Evolutionary conservation across 2,113 vertebrate genomes (phyloP).

Genomic region (Dermatemys mawii): DNA sequence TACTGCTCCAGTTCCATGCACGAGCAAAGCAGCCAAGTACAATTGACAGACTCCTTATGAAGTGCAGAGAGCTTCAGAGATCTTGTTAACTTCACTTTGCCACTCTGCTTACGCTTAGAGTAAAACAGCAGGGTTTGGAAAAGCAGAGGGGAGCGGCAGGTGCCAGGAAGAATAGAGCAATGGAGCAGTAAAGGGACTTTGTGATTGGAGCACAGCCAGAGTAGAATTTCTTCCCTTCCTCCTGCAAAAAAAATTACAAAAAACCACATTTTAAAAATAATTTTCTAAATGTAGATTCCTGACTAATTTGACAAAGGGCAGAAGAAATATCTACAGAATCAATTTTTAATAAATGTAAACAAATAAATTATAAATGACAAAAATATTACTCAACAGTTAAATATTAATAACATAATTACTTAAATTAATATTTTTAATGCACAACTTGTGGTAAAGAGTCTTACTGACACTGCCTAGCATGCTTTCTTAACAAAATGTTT

Average conservation of each 20-base stretch:
- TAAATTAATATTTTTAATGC: slow-evolving; percentile 67
- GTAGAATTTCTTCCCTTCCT: not conserved
- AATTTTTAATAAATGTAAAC: slow-evolving; percentile 76
- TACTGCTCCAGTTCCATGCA: not conserved
- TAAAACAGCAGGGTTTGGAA: not conserved
- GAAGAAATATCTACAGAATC: slow-evolving; percentile 64
- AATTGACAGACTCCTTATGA: fast-evolving
- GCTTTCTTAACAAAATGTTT: not conserved
- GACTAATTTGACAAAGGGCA: slow-evolving; percentile 68
- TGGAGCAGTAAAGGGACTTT: fast-evolving
- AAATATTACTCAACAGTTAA: slow-evolving; percentile 70
- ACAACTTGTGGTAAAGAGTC: slow-evolving; percentile 15
- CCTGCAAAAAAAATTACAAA: not conserved
- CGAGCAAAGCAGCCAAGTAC: not conserved
- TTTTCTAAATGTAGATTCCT: slow-evolving; percentile 24
- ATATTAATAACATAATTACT: slow-evolving; percentile 71
- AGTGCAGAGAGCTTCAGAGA: not conserved
- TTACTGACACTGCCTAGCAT: fast-evolving
- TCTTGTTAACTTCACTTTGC: fast-evolving
- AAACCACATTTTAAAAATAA: not conserved
- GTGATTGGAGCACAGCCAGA: fast-evolving
- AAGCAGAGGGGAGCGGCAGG: not conserved
- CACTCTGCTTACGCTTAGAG: fast-evolving
- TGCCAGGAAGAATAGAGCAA: fast-evolving
- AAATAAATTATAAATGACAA: slow-evolving; percentile 75